Base-by-base conservation (phyloP, 2,888 invertebrate genomes). In the Cecidostiba fungosa region DNA sequence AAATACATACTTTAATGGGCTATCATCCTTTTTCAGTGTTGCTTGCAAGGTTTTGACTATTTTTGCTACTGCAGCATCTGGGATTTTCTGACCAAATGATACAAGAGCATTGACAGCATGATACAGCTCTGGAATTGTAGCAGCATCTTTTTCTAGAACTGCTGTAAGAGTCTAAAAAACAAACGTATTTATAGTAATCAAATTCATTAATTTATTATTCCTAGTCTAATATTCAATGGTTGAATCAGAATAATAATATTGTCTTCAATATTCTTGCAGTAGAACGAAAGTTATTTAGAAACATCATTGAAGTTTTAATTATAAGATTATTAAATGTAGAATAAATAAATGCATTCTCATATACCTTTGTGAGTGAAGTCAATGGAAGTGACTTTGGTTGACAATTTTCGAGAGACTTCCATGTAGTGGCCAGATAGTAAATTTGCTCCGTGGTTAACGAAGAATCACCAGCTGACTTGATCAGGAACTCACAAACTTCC, bases 1-100 rank as follows among this genome's bases (percentile, higher is more conserved):
- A 81, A 59, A 77, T 69, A 88, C 94, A 94, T 92, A 96, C 96
- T 96, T 96, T 70, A 95, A 94, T 29, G 96, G 94, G 86, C 96
- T 96, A 90, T 98, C 98, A 94, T 98, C 98, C 90, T 97, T 97
- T 92, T 98, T 98, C 87, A 98, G 93, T 87, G 96, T 94, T 86
- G 96, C 96, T 91, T 97, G 96, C 54, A 98, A 94, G 88, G 96
- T 95, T 92, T 97, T 96, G 1, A 96, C 94, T 32, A 97, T 94
- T 92, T 97, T 97, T 36, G 95, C 94, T 72, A 95, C 95, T 89
- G 88, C 89, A 0, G 90, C 85, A n/a, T 96, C 96, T 85, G 95
- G 94, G 69, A 96, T 91, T 4, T 95, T 93, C 88, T 96, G 95
- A 0, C 96, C 96, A 0, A 98, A 92, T 47, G 96, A 95, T 88